Conservation (phyloP, 2,888 invertebrate species). For the Leucophenga maculata region DNA sequence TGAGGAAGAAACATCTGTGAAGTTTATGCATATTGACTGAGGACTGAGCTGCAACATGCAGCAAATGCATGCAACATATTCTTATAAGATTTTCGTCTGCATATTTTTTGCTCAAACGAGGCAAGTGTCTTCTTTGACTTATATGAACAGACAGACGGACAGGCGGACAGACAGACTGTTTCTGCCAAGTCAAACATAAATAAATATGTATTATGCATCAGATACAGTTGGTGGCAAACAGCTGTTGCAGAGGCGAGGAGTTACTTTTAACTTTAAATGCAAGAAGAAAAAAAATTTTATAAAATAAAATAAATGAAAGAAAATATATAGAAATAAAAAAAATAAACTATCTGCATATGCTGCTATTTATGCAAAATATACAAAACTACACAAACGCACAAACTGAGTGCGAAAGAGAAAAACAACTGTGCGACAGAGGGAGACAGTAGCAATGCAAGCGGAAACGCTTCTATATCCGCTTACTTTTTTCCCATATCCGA, state of each 20-base stretch:
- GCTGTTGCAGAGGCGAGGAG: slow-evolving; percentile 24
- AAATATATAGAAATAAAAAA: slow-evolving; percentile 29
- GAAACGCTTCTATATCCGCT: slow-evolving; percentile 41
- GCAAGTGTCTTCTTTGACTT: no score
- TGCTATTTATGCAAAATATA: slow-evolving; percentile 55
- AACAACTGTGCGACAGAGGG: slow-evolving; percentile 35
- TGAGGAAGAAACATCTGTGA: background rate
- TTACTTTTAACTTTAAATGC: slow-evolving; percentile 51
- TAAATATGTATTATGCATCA: slow-evolving; percentile 2
- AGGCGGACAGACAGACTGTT: background rate
- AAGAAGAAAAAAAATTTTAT: slow-evolving; percentile 27
- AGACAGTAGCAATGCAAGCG: slow-evolving; percentile 27
- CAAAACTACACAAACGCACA: slow-evolving; percentile 25
- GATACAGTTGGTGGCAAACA: slow-evolving; percentile 1
- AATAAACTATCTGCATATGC: slow-evolving; percentile 38
- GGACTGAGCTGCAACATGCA: background rate
- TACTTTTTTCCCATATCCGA: slow-evolving; percentile 37
- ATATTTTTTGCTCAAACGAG: no score
- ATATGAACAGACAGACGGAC: background rate
- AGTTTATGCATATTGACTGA: slow-evolving; percentile 2
- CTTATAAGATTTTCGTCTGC: background rate
- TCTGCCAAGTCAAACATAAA: slow-evolving; percentile 2
- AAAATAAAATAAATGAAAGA: slow-evolving; percentile 13
- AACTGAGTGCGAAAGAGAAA: slow-evolving; percentile 13
- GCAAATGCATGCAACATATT: background rate